Conservation (phyloP, 2,113 vertebrate genomes). For the Dunckerocampus dactyliophorus region DNA sequence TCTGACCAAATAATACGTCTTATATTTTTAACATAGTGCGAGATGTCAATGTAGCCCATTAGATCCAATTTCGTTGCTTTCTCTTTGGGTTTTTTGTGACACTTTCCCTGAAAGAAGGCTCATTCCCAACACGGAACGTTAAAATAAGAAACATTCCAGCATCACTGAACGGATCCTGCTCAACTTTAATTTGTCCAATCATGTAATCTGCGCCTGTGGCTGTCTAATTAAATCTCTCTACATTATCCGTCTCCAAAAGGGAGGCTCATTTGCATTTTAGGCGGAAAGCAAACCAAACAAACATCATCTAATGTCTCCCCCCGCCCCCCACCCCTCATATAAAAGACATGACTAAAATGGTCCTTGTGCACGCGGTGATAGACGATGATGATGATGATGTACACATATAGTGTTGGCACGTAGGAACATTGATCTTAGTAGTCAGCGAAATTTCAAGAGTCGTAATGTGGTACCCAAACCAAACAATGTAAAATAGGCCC, state of each 20-base stretch:
- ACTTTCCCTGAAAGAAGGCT: too few species aligned
- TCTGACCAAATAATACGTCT: too few species aligned
- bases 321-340: neutral
- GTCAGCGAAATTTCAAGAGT: conserved; percentile 68
- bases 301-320: conserved; percentile 10
- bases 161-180: neutral
- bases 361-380: conserved; percentile 39
- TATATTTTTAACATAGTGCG: too few species aligned
- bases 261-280: conserved; percentile 37
- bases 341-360: conserved; percentile 32
- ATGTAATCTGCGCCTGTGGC: conserved; percentile 52
- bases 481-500: conserved; percentile 81
- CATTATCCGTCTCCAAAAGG: conserved; percentile 33
- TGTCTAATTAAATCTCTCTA: conserved; percentile 49
- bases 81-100: too few species aligned
- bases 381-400: conserved; percentile 51
- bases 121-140: too few species aligned
- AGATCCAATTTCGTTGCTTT: too few species aligned
- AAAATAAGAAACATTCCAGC: neutral
- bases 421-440: conserved; percentile 69
- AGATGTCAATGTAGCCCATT: too few species aligned
- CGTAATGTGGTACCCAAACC: conserved; percentile 69
- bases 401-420: conserved; percentile 39
- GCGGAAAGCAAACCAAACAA: conserved; percentile 28
- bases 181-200: conserved; percentile 31